Conservation (phyloP, 2,113 vertebrate species). For the Archilochus colubris region DNA sequence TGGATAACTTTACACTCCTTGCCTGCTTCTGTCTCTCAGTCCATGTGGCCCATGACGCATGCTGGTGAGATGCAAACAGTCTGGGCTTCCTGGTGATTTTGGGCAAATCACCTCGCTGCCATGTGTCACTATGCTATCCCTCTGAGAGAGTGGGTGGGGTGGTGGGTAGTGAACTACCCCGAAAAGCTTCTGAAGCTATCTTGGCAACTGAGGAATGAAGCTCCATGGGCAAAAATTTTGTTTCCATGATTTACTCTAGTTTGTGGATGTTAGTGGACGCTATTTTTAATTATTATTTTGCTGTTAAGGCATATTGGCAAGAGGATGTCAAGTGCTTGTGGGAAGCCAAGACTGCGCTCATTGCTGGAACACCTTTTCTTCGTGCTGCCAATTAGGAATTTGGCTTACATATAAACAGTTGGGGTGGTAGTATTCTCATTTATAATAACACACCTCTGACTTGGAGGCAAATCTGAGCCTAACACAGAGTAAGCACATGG, state of each 20-base stretch:
- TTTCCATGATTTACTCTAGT: neutral
- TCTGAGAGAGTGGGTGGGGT: neutral
- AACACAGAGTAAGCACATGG: neutral
- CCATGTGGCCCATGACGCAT: fast-evolving
- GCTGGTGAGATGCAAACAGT: neutral
- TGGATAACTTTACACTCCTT: neutral
- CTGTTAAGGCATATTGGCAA: neutral
- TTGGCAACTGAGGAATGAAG: neutral
- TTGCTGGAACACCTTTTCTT: neutral
- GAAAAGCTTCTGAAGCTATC: neutral
- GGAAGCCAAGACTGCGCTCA: neutral
- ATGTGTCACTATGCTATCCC: fast-evolving
- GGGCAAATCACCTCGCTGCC: neutral
- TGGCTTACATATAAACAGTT: neutral
- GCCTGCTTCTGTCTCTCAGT: fast-evolving
- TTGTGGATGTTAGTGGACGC: neutral
- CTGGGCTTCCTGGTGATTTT: neutral
- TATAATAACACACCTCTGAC: neutral
- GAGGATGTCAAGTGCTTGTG: neutral
- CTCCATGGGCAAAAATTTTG: neutral
- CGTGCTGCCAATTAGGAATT: neutral
- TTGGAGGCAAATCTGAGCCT: neutral
- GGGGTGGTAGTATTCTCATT: neutral
- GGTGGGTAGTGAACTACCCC: neutral
- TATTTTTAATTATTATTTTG: neutral